Base-by-base conservation (phyloP, 2,888 invertebrate species). In the Temnothorax rugatulus region DNA sequence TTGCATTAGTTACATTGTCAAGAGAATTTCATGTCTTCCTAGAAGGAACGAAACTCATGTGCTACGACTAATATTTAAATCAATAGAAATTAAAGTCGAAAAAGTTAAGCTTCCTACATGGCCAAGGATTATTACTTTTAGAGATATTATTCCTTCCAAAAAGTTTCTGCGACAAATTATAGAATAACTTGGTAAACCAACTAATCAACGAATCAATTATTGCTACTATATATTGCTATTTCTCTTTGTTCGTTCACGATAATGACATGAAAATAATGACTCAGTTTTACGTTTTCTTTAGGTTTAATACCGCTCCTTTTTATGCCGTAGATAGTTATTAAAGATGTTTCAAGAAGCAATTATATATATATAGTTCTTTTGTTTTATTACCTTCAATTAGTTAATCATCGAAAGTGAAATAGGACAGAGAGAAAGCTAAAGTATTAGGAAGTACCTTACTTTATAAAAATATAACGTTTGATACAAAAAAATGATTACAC, bases 291-390 rank as follows among this genome's bases (percentile, higher is more conserved):
- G 18, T 75, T 15, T 64, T 18, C 8, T 41, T 64, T 8, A 34
- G 25, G 4, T 52, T 47, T 29, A 66, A 76, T 38, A 75, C 34
- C 21, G 15, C 25, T 64, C n/a, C 0, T 21, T 64, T 50, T 50
- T 34, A 47, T 34, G 9, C 0, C 4, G 21, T 4, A 75, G 2
- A 15, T 4, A 75, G 2, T 52, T 21, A 50, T 38, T 21, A 52
- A 76, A 52, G 15, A 52, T 25, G 8, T 38, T 54, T 25, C 13
- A 66, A 66, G 13, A 66, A 66, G 18, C 4, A 76, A 66, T 66
- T 25, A n/a, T n/a, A n/a, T n/a, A n/a, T n/a, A n/a, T n/a, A n/a
- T n/a, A 18, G 1, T 38, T 52, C 15, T 21, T 47, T 47, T 41
- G 9, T 64, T 63, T 75, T 50, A 76, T 75, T 76, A 38, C 4